Base-by-base conservation (phyloP, 2,113 vertebrate species). In the Sebastes fasciatus region DNA sequence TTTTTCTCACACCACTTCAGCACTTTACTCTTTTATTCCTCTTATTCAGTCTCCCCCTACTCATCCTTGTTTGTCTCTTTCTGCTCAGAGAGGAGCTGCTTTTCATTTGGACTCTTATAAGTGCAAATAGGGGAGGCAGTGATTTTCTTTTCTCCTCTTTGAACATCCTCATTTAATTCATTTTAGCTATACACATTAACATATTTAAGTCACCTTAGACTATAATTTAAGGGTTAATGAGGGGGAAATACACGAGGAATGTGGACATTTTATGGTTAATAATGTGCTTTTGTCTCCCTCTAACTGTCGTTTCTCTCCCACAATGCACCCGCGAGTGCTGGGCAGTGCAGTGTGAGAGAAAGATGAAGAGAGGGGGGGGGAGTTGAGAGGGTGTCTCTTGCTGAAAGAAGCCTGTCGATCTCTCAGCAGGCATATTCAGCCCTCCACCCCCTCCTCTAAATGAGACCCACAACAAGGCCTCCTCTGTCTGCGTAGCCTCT, bases 371-470 rank as follows among this genome's bases (percentile, higher is more conserved):
- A 85, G 55, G 14, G n/a, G 48, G 71, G 71, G 63, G 84, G 60
- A 61, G 58, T 64, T 70, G 74, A 61, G 77, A 75, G 88, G 87
- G 67, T 88, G 88, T 93, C 87, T 94, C 72, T 77, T 45, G 79
- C 90, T 93, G 92, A 95, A 93, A 95, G 94, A 95, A 95, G 94
- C 88, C 92, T 95, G 95, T 96, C 95, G 79, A 93, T 96, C 94
- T 94, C 95, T 94, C 95, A 94, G 94, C 93, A 94, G 92, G 93
- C 91, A 82, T 88, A 91, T 92, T 90, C 88, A 85, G 82, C 86
- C 88, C 75, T 62, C 79, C 79, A 78, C 83, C 84, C 80, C 88
- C 67, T 83, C 71, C 71, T 81, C 93, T 81, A 89, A 92, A 94
- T 93, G 90, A 94, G 90, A 91, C 79, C 90, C 89, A 92, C 88